A percentile compares a stretch with the other conserved stretches of the same genome.
These are phyloP conservation scores for Acronicta leporina DNA, from an alignment of 2,888 invertebrate species.

Conservation along the genomic window DNA sequence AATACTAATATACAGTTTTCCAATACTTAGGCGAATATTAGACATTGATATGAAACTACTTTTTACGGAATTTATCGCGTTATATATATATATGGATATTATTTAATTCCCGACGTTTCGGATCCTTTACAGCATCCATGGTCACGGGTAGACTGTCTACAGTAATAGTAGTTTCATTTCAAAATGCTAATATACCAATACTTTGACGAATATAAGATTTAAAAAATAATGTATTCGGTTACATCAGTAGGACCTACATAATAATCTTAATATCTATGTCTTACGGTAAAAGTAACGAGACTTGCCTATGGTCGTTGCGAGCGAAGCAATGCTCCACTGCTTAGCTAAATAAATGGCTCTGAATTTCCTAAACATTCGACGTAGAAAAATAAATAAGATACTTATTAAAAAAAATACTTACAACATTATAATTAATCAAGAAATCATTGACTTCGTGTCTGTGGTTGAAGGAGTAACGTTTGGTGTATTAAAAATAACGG, in stretches of 20 bases:
- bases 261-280: slow-evolving; percentile 83
- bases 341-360: slow-evolving; percentile 74
- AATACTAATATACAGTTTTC: too few species aligned
- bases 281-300: slow-evolving; percentile 83
- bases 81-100: too few species aligned
- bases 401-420: slow-evolving; percentile 63
- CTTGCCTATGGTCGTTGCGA: slow-evolving; percentile 79
- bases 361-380: slow-evolving; percentile 79
- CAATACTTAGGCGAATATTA: too few species aligned
- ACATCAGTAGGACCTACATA: slow-evolving; percentile 37
- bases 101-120: too few species aligned
- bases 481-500: too few species aligned
- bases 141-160: too few species aligned
- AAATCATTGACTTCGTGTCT: slow-evolving; percentile 60
- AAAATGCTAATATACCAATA: too few species aligned
- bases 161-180: too few species aligned
- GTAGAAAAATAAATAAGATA: slow-evolving; percentile 81
- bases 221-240: slow-evolving; percentile 22
- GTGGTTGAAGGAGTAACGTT: slow-evolving; percentile 35
- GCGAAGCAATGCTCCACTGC: slow-evolving; percentile 60
- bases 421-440: slow-evolving; percentile 50
- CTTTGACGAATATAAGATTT: too few species aligned
- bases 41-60: too few species aligned
- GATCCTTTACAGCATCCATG: too few species aligned
- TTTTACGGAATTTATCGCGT: too few species aligned